A percentile compares a stretch with the other conserved stretches of the same genome.
These are phyloP conservation scores for Ciconia nigra DNA, from an alignment of 2,797 vertebrate genomes.

Conservation along the genomic window DNA sequence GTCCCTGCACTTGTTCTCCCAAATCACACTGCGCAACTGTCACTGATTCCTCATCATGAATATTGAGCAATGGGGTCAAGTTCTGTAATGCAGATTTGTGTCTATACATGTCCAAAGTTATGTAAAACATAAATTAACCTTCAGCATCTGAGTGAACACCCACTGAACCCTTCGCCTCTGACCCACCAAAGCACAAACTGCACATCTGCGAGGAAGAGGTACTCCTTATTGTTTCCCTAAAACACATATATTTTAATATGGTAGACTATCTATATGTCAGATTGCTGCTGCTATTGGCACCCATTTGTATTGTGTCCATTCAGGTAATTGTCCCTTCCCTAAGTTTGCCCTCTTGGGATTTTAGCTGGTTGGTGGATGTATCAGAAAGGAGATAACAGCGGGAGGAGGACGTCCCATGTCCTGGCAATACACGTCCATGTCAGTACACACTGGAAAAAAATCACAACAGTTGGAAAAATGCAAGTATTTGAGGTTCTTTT, in stretches of 20 bases:
- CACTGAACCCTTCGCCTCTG: not conserved
- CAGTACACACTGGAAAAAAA: not conserved
- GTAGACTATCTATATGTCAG: not conserved
- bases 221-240: not conserved
- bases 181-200: not conserved
- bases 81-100: not conserved
- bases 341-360: not conserved
- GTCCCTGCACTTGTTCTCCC: not conserved
- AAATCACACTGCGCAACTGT: not conserved
- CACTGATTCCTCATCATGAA: not conserved
- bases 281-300: not conserved
- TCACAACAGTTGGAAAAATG: not conserved
- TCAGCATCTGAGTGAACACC: not conserved
- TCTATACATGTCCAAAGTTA: not conserved
- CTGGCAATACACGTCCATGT: not conserved
- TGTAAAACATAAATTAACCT: not conserved
- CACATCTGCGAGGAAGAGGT: not conserved
- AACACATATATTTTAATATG: not conserved
- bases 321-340: too few species aligned
- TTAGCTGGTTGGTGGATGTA: not conserved
- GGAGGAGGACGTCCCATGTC: not conserved
- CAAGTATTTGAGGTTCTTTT: not conserved
- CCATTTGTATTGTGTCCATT: not conserved
- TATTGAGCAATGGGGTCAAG: not conserved
- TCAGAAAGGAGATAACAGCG: not conserved